phyloP scores from a whole-genome alignment of 2,113 vertebrate species.

The Etheostoma spectabile region DNA sequence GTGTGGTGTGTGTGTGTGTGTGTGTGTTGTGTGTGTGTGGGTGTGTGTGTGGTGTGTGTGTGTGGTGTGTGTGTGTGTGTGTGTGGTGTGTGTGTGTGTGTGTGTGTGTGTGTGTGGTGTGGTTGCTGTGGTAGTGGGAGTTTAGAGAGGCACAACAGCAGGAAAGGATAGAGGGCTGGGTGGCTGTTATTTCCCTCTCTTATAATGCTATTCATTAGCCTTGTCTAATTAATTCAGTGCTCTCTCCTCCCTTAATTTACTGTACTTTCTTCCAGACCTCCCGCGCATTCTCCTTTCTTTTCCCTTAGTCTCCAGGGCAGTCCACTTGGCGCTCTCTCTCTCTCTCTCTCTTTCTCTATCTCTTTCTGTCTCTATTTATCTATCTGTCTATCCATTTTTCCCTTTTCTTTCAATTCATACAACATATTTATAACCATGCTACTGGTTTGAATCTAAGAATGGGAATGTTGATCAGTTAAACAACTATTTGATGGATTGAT shows the following conservation, averaged over 20 bases:
- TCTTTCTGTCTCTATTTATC: no score
- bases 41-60: constrained; percentile 44
- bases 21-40: constrained; percentile 32
- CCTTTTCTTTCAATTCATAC: background rate
- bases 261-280: constrained; percentile 39
- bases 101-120: no score
- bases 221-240: constrained; percentile 79
- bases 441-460: background rate
- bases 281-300: constrained; percentile 2
- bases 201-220: constrained; percentile 82
- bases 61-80: constrained; percentile 32
- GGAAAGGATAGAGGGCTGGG: constrained; percentile 55
- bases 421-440: background rate
- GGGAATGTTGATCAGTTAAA: background rate
- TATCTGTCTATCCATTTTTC: background rate
- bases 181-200: constrained; percentile 55
- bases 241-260: constrained; percentile 59
- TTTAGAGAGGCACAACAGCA: constrained; percentile 60
- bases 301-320: no score
- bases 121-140: constrained; percentile 53
- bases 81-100: constrained; percentile 33
- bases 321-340: no score
- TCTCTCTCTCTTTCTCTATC: no score
- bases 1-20: constrained; percentile 33
- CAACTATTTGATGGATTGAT: background rate